phyloP scores from a whole-genome alignment of 2,797 vertebrate species.

The Spinus olivaceus region DNA sequence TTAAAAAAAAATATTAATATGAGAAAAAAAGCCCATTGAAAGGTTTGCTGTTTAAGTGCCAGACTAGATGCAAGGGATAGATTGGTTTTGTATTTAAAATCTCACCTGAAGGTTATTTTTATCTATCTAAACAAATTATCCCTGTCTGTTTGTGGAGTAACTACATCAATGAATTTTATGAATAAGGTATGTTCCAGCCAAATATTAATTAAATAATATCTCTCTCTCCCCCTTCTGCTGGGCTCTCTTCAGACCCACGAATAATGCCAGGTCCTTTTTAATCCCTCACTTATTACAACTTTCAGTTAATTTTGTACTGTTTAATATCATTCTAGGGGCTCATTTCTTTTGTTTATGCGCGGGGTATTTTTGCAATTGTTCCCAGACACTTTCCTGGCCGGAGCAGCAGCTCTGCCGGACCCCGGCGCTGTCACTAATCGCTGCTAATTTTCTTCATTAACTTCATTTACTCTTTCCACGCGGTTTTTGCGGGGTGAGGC shows the following conservation, averaged over 20 bases:
- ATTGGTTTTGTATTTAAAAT: slow-evolving; percentile 61
- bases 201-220: slow-evolving; percentile 61
- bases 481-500: not conserved
- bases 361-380: not conserved
- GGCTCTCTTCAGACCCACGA: slow-evolving; percentile 40
- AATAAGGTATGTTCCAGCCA: slow-evolving; percentile 50
- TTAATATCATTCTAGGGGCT: slow-evolving; percentile 48
- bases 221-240: slow-evolving; percentile 24
- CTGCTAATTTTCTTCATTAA: slow-evolving; percentile 77
- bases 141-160: slow-evolving; percentile 62
- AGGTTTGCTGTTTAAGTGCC: slow-evolving; percentile 38
- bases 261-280: slow-evolving; percentile 56
- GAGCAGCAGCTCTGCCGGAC: not conserved
- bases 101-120: slow-evolving; percentile 72
- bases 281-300: slow-evolving; percentile 65
- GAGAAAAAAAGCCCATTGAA: slow-evolving; percentile 43
- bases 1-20: slow-evolving; percentile 75
- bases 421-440: slow-evolving; percentile 56
- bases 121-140: slow-evolving; percentile 68
- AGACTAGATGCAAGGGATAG: slow-evolving; percentile 44
- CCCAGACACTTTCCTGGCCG: slow-evolving; percentile 12
- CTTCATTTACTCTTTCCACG: slow-evolving; percentile 77
- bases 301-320: slow-evolving; percentile 56
- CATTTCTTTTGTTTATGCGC: slow-evolving; percentile 57
- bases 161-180: slow-evolving; percentile 50